Conservation (phyloP, 2,113 vertebrate genomes). For the Abramis brama region DNA sequence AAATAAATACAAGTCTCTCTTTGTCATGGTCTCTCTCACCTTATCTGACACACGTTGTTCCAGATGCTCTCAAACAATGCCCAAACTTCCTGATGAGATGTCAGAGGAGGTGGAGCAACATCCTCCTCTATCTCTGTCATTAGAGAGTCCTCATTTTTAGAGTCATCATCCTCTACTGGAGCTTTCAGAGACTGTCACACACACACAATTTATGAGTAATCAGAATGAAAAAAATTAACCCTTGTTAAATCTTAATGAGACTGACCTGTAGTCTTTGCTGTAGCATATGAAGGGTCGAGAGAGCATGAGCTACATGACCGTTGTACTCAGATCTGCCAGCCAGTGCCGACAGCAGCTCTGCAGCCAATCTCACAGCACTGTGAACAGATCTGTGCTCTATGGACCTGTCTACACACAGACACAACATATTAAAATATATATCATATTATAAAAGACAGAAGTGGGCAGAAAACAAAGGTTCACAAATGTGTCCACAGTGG, state of each 20-base stretch:
- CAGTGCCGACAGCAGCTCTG: conserved; percentile 49
- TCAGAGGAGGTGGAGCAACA: conserved; percentile 54
- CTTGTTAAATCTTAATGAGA: background rate
- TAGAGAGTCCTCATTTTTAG: conserved; percentile 67
- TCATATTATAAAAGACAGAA: background rate
- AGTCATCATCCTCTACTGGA: conserved; percentile 31
- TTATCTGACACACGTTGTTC: conserved; percentile 80
- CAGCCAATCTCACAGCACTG: conserved; percentile 14
- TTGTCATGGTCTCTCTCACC: conserved; percentile 71
- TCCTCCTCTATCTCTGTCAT: conserved; percentile 68
- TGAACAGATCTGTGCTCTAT: conserved; percentile 30
- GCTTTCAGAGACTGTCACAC: conserved; percentile 43
- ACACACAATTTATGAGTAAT: background rate
- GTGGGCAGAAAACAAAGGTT: background rate
- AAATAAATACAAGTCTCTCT: background rate
- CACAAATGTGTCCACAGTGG: background rate
- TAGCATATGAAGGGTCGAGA: conserved; percentile 40
- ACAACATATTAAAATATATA: background rate
- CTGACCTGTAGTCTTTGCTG: conserved; percentile 37
- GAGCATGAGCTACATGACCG: conserved; percentile 18
- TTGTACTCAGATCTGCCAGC: conserved; percentile 45
- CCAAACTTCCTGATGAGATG: conserved; percentile 85
- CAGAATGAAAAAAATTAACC: background rate
- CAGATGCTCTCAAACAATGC: conserved; percentile 87
- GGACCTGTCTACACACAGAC: conserved; percentile 28